Base-by-base conservation (phyloP, 2,888 invertebrate species). In the Phania funesta region DNA sequence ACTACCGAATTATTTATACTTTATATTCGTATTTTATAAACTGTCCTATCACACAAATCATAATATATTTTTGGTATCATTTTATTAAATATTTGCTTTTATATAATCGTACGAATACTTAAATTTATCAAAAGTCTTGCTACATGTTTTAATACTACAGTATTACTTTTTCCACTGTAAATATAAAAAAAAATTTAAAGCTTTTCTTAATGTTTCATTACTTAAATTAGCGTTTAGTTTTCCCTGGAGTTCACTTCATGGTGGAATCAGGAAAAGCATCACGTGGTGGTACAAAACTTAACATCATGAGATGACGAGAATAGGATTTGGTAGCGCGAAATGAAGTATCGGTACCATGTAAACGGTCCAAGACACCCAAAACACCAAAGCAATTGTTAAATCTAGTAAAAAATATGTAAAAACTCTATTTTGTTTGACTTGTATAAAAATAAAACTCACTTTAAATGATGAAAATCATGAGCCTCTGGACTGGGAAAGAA, bases 391-490 rank as follows among this genome's bases (percentile, higher is more conserved):
- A 96, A 87, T 96, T 95, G 87, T 94, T 96, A 90, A 96, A 96
- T 90, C 96, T 78, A 44, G 22, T 41, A n/a, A 11, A 35, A 18
- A 13, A 41, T 22, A 18, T 7, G 52, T 64, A 22, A 5, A 24
- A 18, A 22, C 0, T 8, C 5, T 44, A 44, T 35, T 16, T 29
- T 29, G 7, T 29, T 29, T 29, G 29, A 32, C 6, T 8, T 8
- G 0, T n/a, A 26, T 26, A 26, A 16, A 16, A 11, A 5, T 0
- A 3, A 46, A 38, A 84, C 93, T 92, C 89, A 95, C 95, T 96
- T 96, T 84, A 96, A 92, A 90, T 97, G 97, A 90, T 97, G 97
- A 90, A 95, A 97, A 90, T 97, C 97, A 87, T 97, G 97, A 0
- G 95, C 95, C 90, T 96, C 96, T 7, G 96, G 96, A 50, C 96